phyloP scores from a whole-genome alignment of 2,888 invertebrate genomes.

The Camptogramma bilineatum region DNA sequence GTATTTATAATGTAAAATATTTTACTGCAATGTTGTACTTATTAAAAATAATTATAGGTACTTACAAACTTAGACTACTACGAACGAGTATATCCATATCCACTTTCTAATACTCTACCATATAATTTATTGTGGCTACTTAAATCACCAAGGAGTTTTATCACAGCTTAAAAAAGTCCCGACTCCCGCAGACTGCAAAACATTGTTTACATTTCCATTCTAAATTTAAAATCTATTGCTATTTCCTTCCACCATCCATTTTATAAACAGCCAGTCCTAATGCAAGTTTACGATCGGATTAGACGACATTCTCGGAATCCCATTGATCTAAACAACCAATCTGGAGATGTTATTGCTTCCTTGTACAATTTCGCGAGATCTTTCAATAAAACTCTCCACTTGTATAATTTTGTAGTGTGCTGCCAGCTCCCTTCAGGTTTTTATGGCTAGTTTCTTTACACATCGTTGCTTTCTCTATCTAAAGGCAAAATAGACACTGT shows the following conservation, averaged over 20 bases:
- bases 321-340: conserved; percentile 49
- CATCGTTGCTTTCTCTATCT: not conserved
- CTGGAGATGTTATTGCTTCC: conserved; percentile 49
- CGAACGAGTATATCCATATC: not conserved
- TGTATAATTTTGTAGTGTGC: conserved; percentile 1
- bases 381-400: conserved; percentile 46
- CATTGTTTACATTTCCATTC: conserved; percentile 37
- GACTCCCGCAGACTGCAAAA: conserved; percentile 27
- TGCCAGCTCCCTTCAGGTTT: not conserved
- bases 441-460: not conserved
- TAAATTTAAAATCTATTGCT: conserved; percentile 39
- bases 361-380: conserved; percentile 57
- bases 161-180: conserved; percentile 8
- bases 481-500: not conserved
- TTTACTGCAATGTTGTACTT: no score
- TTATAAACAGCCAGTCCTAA: conserved; percentile 47
- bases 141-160: conserved; percentile 8
- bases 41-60: no score
- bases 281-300: conserved; percentile 48
- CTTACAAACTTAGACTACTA: not conserved
- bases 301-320: conserved; percentile 46
- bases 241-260: conserved; percentile 43
- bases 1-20: no score
- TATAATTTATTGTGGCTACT: not conserved
- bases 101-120: not conserved